Base-by-base conservation (phyloP, 2,888 invertebrate genomes). In the Bellardia pandia region DNA sequence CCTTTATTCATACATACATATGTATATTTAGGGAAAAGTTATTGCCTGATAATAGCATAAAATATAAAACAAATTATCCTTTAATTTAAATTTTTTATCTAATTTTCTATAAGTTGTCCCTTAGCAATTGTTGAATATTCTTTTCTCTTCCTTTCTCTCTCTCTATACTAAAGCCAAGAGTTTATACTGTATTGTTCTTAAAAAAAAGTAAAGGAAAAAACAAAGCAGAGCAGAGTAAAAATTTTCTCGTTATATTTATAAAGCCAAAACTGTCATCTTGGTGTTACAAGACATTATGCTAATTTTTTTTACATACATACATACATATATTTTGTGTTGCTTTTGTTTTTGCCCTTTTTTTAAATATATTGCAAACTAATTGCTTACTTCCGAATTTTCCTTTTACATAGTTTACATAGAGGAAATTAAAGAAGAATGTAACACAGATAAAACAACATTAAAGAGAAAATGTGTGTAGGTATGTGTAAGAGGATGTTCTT, bases 231-330 rank as follows among this genome's bases (percentile, higher is more conserved):
- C 37, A n/a, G 23, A 42, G 13, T 3, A 76, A 66, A 62, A 4
- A 16, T 77, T 72, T 69, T n/a, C 69, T 79, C 75, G 79, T 80
- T 86, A 79, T 56, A 53, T 37, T 81, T 87, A 68, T 76, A 77
- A 84, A 86, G 84, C 74, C 74, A 77, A 77, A 86, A 77, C 84
- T 86, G 86, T 86, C 84, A 87, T 75, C 85, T 85, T 85, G 85
- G 85, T 85, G 85, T 85, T 82, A 75, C 81, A 64, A 85, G 78
- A 81, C 68, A 87, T 87, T 85, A 87, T 85, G 85, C 78, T 82
- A 85, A 87, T 87, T 81, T 85, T 77, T 68, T 51, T 72, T 53
- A 11, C 69, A 40, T 40, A 40, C 40, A 30, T 14, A 75, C 53
- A 71, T 42, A 14, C 33, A 76, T 13, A 40, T 53, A 9, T 64